Conservation (phyloP, 2,797 vertebrate genomes). For the Odontamblyopus rebecca region DNA sequence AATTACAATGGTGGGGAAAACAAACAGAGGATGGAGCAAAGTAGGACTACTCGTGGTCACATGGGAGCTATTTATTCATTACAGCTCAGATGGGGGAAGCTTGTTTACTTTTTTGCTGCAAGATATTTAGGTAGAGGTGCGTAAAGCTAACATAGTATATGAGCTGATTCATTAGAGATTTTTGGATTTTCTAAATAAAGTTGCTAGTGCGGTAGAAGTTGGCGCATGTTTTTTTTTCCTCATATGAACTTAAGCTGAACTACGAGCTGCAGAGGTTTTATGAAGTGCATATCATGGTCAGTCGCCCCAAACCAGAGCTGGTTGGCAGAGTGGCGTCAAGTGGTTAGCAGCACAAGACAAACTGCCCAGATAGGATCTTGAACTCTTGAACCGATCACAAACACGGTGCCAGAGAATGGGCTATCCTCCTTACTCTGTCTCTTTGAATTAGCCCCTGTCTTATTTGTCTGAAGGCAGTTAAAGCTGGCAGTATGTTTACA, state of each 20-base stretch:
- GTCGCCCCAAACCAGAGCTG: conserved; percentile 72
- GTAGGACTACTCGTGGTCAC: conserved; percentile 65
- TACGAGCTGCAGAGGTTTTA: conserved; percentile 63
- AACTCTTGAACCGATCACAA: conserved; percentile 71
- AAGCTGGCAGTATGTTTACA: conserved; percentile 43
- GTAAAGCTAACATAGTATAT: conserved; percentile 19
- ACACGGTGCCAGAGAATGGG: conserved; percentile 36
- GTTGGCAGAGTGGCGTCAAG: conserved; percentile 72
- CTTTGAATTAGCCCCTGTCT: conserved; percentile 33
- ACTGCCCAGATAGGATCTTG: conserved; percentile 65
- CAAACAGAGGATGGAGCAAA: conserved; percentile 72
- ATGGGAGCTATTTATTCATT: conserved; percentile 76
- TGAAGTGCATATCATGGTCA: conserved; percentile 67
- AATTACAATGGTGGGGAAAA: conserved; percentile 78
- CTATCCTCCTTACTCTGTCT: conserved; percentile 54
- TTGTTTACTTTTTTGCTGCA: conserved; percentile 60
- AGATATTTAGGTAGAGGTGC: conserved; percentile 64
- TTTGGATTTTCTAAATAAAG: conserved; percentile 34
- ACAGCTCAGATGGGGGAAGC: conserved; percentile 66
- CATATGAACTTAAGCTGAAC: conserved; percentile 73
- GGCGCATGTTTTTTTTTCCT: conserved; percentile 17
- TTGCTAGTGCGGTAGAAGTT: conserved; percentile 28
- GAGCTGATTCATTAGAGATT: conserved; percentile 9
- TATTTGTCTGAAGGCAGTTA: conserved; percentile 36
- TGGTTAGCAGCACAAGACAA: conserved; percentile 67